Evolutionary conservation across 1,140 invertebrate genomes (phyloP).

Genomic region (Arctopsyche grandis): DNA sequence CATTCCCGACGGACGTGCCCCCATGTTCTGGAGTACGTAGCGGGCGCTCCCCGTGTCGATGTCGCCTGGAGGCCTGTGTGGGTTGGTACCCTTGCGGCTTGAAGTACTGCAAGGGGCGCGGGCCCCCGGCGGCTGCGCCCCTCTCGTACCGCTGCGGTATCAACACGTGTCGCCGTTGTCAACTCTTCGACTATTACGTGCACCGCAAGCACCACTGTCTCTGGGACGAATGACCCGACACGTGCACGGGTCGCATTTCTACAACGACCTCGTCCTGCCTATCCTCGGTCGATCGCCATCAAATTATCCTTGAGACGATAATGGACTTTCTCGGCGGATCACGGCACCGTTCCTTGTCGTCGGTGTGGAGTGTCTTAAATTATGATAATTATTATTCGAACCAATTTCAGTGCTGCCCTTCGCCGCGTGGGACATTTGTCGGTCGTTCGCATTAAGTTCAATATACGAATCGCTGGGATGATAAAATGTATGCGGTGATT

Average conservation of each 20-base stretch:
- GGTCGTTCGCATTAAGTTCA: no score
- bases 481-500: no score
- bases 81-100: slow-evolving; percentile 84
- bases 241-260: background rate
- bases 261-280: background rate
- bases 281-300: background rate
- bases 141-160: slow-evolving; percentile 85
- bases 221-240: slow-evolving; percentile 82
- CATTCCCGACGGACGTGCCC: slow-evolving; percentile 62
- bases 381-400: no score
- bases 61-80: slow-evolving; percentile 81
- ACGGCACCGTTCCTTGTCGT: no score
- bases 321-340: no score
- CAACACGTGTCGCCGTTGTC: slow-evolving; percentile 88
- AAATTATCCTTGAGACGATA: background rate
- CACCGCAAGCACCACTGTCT: slow-evolving; percentile 84
- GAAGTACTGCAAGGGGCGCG: slow-evolving; percentile 84
- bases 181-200: slow-evolving; percentile 83
- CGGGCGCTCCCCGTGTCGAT: slow-evolving; percentile 77
- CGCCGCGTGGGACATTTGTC: no score
- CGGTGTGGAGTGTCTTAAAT: no score
- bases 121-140: slow-evolving; percentile 53
- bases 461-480: no score
- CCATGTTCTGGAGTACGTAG: slow-evolving; percentile 73
- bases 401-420: no score